Conservation (phyloP, 2,113 vertebrate species). For the Tragelaphus imberbis region DNA sequence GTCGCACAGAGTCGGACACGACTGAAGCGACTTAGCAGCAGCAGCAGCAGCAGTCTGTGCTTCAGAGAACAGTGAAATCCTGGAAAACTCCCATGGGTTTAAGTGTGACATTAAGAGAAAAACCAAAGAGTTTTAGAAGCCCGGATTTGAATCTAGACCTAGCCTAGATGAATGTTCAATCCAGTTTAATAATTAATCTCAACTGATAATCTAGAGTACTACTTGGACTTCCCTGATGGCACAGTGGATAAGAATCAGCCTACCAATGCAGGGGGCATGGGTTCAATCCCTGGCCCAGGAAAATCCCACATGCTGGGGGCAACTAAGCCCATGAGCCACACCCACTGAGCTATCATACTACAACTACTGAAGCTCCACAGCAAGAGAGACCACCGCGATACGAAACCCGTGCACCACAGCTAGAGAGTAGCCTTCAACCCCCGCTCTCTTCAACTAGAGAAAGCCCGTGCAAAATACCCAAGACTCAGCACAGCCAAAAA, state of each 20-base stretch:
- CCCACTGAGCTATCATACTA: not conserved
- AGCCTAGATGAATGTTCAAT: not conserved
- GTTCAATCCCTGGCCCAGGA: not conserved
- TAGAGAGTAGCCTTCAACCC: not conserved
- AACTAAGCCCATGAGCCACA: not conserved
- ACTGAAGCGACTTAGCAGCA: no score
- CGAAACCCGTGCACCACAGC: rapidly evolving
- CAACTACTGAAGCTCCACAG: not conserved
- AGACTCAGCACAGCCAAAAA: not conserved
- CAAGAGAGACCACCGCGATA: not conserved
- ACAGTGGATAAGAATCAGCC: not conserved
- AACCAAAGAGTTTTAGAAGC: not conserved
- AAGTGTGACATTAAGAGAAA: not conserved
- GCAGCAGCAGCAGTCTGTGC: not conserved
- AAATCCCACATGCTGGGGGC: not conserved
- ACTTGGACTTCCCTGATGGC: not conserved
- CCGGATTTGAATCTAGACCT: not conserved
- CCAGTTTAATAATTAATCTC: not conserved
- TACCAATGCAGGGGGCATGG: not conserved
- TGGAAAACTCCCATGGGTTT: not conserved
- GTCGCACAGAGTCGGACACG: no score
- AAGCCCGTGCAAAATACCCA: not conserved
- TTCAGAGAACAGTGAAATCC: not conserved
- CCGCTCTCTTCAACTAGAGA: not conserved
- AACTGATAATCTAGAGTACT: not conserved